A percentile compares a stretch with the other conserved stretches of the same genome.
Conservation (phyloP, 2,888 invertebrate genomes). For the Pardosa pseudoannulata region DNA sequence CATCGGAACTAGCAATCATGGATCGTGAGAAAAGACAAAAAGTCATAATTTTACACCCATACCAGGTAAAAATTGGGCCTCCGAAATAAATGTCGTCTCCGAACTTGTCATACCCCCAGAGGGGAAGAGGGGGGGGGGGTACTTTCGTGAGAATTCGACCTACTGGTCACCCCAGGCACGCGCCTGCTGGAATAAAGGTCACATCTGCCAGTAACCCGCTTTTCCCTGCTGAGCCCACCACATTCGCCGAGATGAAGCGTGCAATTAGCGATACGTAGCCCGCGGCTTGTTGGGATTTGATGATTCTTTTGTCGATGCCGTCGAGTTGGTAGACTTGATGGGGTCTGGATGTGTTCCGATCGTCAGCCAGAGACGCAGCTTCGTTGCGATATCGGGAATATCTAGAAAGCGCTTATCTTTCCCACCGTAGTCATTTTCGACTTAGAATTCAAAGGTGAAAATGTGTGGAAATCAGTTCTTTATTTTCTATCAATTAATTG, state of each 20-base stretch:
- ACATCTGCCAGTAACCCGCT: slow-evolving; percentile 49
- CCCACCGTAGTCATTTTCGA: too few species aligned
- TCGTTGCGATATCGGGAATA: too few species aligned
- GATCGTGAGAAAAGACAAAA: slow-evolving; percentile 40
- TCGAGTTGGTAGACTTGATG: neutral
- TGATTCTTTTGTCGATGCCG: neutral
- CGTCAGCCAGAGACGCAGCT: too few species aligned
- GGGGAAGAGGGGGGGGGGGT: slow-evolving; percentile 19
- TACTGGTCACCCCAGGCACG: slow-evolving; percentile 37
- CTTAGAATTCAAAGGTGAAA: too few species aligned
- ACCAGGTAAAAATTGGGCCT: slow-evolving; percentile 5
- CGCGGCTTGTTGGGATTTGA: neutral
- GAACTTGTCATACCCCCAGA: slow-evolving; percentile 29
- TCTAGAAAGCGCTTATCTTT: too few species aligned
- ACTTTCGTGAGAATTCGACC: slow-evolving; percentile 37
- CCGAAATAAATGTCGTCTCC: slow-evolving; percentile 42
- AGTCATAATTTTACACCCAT: slow-evolving; percentile 41
- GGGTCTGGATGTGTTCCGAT: neutral
- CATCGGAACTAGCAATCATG: slow-evolving; percentile 41
- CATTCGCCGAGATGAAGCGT: slow-evolving; percentile 42
- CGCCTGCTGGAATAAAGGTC: slow-evolving; percentile 49
- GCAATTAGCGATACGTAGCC: slow-evolving; percentile 48
- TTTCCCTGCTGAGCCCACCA: slow-evolving; percentile 11
- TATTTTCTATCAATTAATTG: too few species aligned
- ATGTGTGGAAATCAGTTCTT: too few species aligned